phyloP scores from a whole-genome alignment of 2,888 invertebrate genomes.

The Cataglyphis cursor region DNA sequence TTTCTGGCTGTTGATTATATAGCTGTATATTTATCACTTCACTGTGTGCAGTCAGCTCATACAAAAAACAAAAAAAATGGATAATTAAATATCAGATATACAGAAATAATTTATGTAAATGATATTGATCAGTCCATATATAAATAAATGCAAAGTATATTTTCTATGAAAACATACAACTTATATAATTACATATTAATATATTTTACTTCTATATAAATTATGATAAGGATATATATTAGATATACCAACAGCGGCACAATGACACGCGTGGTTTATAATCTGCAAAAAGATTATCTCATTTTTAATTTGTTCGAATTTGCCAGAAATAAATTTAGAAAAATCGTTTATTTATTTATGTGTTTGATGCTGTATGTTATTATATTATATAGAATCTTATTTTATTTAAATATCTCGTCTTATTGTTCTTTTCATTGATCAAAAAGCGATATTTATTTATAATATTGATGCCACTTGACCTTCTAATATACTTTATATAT shows the following conservation, averaged over 20 bases:
- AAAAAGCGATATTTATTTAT: not conserved
- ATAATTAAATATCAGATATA: not conserved
- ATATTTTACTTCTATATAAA: not conserved
- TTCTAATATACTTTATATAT: slow-evolving; percentile 10
- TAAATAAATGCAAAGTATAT: not conserved
- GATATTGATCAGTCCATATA: not conserved
- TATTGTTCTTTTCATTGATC: slow-evolving; percentile 1
- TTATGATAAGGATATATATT: not conserved
- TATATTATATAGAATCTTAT: not conserved
- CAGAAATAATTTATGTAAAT: slow-evolving; percentile 14
- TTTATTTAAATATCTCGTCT: not conserved
- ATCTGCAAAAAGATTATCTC: not conserved
- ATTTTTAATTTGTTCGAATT: not conserved
- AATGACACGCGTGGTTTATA: not conserved
- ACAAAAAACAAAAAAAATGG: slow-evolving; percentile 77
- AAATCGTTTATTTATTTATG: not conserved
- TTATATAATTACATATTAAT: slow-evolving; percentile 13
- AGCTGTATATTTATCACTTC: slow-evolving; percentile 31
- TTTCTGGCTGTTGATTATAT: slow-evolving; percentile 71
- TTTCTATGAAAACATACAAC: not conserved
- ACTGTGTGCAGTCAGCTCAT: slow-evolving; percentile 84
- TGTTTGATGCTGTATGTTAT: not conserved
- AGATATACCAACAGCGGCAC: not conserved
- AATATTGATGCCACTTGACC: not conserved
- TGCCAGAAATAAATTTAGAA: not conserved